Evolutionary conservation across 2,888 invertebrate genomes (phyloP).

Genomic region (Callyntrura guangdongensis): DNA sequence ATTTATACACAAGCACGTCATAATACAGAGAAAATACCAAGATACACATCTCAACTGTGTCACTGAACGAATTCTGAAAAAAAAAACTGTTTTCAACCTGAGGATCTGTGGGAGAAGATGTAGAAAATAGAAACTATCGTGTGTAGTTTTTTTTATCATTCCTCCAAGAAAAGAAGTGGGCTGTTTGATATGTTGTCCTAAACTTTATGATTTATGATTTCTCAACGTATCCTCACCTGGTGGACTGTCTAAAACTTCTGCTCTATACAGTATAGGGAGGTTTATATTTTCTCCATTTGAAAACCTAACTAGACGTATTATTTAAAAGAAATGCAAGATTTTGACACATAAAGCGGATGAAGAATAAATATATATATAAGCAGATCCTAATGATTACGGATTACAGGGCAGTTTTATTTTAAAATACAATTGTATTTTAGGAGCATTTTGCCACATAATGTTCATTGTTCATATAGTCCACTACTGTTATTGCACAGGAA

Average conservation of each 20-base stretch:
- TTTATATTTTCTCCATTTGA: conserved; percentile 18
- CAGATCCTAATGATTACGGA: conserved; percentile 78
- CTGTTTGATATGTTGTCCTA: conserved; percentile 77
- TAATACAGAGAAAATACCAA: not conserved
- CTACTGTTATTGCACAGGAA: conserved; percentile 36
- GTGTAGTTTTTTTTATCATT: conserved; percentile 71
- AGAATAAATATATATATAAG: conserved; percentile 43
- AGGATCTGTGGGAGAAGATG: conserved; percentile 53
- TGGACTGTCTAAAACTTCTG: not conserved
- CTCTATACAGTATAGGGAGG: not conserved
- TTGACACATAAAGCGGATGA: conserved; percentile 64
- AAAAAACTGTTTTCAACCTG: conserved; percentile 47
- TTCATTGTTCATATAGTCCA: conserved; percentile 15
- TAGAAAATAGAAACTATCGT: conserved; percentile 57
- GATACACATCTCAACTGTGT: conserved; percentile 65
- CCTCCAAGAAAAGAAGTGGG: conserved; percentile 76
- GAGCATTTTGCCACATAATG: conserved; percentile 63
- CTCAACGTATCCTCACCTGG: conserved; percentile 83
- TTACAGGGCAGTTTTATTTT: conserved; percentile 69
- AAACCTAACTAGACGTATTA: conserved; percentile 6
- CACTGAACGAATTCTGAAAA: conserved; percentile 73
- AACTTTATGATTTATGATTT: conserved; percentile 83
- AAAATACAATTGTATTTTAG: conserved; percentile 58
- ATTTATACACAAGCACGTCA: no score
- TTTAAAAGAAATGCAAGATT: conserved; percentile 35